A percentile compares a stretch with the other conserved stretches of the same genome.
These are phyloP conservation scores for Tridacna crocea DNA, from an alignment of 2,888 invertebrate genomes.

Conservation along the genomic window DNA sequence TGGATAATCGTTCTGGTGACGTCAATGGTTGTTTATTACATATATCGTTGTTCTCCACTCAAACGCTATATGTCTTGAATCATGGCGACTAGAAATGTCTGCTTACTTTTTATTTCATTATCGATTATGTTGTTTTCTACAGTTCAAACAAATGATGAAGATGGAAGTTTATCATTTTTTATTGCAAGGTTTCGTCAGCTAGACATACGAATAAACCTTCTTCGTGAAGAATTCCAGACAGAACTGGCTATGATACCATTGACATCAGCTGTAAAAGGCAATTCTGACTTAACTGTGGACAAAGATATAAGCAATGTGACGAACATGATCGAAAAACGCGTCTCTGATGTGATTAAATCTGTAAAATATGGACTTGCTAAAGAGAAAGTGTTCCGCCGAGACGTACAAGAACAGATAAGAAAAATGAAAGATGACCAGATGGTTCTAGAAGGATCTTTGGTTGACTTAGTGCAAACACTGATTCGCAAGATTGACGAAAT, in stretches of 20 bases:
- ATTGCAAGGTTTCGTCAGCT: too few species aligned
- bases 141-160: too few species aligned
- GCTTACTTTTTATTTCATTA: too few species aligned
- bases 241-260: not conserved
- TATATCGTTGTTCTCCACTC: too few species aligned
- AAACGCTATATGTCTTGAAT: too few species aligned
- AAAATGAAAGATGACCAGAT: not conserved
- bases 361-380: not conserved
- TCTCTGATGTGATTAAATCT: not conserved
- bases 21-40: too few species aligned
- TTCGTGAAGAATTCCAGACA: not conserved
- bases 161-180: too few species aligned
- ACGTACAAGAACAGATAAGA: not conserved
- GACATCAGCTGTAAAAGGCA: not conserved
- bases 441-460: not conserved
- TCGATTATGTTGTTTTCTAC: too few species aligned
- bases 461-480: not conserved
- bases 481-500: not conserved
- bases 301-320: not conserved
- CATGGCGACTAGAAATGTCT: too few species aligned
- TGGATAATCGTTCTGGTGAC: too few species aligned
- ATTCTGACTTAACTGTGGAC: not conserved
- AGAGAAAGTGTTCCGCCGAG: not conserved
- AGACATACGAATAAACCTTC: not conserved
- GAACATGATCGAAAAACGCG: not conserved